A percentile compares a stretch with the other conserved stretches of the same genome.
Conservation (phyloP, 2,888 invertebrate species). For the Hydrotaea cyrtoneurina region DNA sequence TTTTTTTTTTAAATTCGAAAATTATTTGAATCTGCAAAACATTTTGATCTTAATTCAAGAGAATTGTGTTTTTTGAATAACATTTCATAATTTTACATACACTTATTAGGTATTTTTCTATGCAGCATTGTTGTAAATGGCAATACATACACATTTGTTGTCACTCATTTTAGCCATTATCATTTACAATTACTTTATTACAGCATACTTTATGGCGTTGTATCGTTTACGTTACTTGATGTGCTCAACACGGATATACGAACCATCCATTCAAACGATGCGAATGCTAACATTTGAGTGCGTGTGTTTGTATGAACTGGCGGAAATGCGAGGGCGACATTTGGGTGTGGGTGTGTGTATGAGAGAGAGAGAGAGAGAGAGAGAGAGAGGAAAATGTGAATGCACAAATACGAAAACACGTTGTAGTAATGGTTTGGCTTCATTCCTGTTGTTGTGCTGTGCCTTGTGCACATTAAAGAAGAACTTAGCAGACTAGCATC, state of each 20-base stretch:
- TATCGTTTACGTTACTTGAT: background rate
- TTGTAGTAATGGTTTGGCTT: conserved; percentile 15
- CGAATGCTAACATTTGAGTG: background rate
- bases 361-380: background rate
- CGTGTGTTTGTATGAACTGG: background rate
- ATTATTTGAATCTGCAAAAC: too few species aligned
- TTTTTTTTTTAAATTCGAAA: too few species aligned
- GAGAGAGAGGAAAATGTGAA: conserved; percentile 38
- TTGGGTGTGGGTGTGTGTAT: background rate
- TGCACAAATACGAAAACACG: conserved; percentile 28
- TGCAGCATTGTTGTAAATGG: too few species aligned
- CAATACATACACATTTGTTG: too few species aligned
- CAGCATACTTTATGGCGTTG: conserved; percentile 60
- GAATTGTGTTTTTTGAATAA: too few species aligned
- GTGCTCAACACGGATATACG: background rate
- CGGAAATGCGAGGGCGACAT: conserved; percentile 15
- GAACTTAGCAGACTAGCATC: background rate
- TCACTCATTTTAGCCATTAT: background rate
- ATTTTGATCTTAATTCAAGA: too few species aligned
- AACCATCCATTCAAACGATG: background rate
- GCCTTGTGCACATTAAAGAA: conserved; percentile 2
- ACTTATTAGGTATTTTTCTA: too few species aligned
- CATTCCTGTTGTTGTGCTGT: conserved; percentile 1
- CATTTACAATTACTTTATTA: conserved; percentile 47
- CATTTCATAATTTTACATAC: too few species aligned